phyloP scores from a whole-genome alignment of 2,797 vertebrate genomes.

The Erpetoichthys calabaricus region DNA sequence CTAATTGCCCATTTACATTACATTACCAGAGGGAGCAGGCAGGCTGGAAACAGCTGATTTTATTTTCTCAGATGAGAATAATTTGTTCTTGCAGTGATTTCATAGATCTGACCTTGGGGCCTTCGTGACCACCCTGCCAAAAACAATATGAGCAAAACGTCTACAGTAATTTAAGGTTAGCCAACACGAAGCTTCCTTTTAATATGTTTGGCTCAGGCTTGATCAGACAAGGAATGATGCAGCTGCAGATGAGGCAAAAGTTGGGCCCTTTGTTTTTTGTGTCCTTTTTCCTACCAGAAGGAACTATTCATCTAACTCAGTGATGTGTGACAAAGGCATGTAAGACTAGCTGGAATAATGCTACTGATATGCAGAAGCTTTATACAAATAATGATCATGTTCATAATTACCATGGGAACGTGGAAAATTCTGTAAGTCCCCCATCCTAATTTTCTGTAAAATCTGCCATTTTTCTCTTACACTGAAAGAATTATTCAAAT shows the following conservation, averaged over 20 bases:
- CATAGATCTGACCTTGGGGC: constrained; percentile 25
- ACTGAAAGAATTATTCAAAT: too few species aligned
- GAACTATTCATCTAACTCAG: too few species aligned
- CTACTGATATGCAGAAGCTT: too few species aligned
- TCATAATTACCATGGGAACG: too few species aligned
- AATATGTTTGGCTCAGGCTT: constrained; percentile 1
- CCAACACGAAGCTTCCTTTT: constrained; percentile 9
- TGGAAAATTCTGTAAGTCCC: too few species aligned
- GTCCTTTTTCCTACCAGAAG: too few species aligned
- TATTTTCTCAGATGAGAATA: constrained; percentile 34
- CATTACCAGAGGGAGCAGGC: constrained; percentile 20
- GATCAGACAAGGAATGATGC: not conserved
- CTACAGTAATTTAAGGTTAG: constrained; percentile 10
- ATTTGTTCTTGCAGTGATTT: constrained; percentile 28
- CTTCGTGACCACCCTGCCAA: constrained; percentile 15
- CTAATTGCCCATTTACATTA: constrained; percentile 15
- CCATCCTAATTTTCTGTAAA: too few species aligned
- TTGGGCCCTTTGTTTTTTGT: too few species aligned
- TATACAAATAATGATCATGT: too few species aligned
- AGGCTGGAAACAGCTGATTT: constrained; percentile 18
- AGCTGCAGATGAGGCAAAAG: not conserved
- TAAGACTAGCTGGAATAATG: too few species aligned
- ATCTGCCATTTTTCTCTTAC: too few species aligned
- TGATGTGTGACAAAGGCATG: too few species aligned
- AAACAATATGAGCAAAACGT: constrained; percentile 20